Evolutionary conservation across 37 sponge, comb jelly and placozoan genomes (phyloP), one percentile per base, ranked within the genome.

Genomic region (Bolinopsis microptera): DNA sequence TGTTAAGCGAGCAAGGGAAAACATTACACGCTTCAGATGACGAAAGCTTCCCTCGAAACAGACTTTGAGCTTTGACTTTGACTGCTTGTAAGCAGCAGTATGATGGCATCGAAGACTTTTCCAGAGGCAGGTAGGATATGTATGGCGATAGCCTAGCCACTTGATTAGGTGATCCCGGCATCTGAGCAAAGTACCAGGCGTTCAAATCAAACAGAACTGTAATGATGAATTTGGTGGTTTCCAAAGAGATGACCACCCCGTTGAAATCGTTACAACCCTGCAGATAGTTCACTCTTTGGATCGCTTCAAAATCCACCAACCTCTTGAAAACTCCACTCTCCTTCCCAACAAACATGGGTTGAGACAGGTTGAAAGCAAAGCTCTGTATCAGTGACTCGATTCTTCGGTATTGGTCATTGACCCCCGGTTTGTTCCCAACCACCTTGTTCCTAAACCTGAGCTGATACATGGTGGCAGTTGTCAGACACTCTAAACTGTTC

Each of bases 161-260:
- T 40, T 86, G 90, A 24, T 86, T 86, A 0, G 90, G 90, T 22
- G 21, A 41, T 3, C 30, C 40, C 0, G 90, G 90, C 90, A 86
- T 86, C 48, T 86, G 90, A 27, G 90, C 90, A 27, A 86, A 86
- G 31, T 86, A 86, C 90, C 90, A 86, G 30, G 90, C 90, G 36
- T 86, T 86, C 61, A 86, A 26, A 27, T 86, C 90, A 40, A 86
- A 86, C 24, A 86, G 28, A 0, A 86, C 61, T 0, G 90, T 86
- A 3, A 86, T 38, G 26, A 86, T 86, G 90, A 33, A 86, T 25
- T 86, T 86, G 25, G 90, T 86, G 30, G 90, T 34, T 2, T 86
- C 90, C 2, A 86, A 26, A 0, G 90, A 41, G 23, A 86, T 38
- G 27, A 86, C 61, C 37, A 86, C 31, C 2, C 90, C 90, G 36